Conservation (phyloP, 2,888 invertebrate genomes). For the Tetranychus piercei region DNA sequence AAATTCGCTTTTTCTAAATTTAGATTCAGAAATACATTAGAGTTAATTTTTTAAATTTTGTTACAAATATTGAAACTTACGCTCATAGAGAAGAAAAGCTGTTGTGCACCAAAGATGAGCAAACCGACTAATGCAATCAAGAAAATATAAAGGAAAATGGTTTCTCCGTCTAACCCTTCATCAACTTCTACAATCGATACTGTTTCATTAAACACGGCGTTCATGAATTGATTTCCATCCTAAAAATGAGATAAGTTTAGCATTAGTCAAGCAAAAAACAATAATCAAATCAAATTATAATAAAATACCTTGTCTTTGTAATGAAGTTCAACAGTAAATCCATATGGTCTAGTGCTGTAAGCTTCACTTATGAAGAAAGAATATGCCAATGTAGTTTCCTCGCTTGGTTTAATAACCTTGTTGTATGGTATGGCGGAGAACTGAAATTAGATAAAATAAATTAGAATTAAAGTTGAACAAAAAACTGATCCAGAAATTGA, state of each 20-base stretch:
- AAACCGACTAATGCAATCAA: slow-evolving; percentile 73
- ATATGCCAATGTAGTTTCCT: slow-evolving; percentile 86
- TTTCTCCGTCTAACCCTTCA: slow-evolving; percentile 92
- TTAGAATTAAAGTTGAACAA: not conserved
- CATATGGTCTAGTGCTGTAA: slow-evolving; percentile 92
- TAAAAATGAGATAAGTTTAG: not conserved
- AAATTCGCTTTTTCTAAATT: slow-evolving; percentile 31
- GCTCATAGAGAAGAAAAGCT: slow-evolving; percentile 60
- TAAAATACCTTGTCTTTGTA: slow-evolving; percentile 55
- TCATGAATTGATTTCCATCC: slow-evolving; percentile 22
- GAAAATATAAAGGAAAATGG: slow-evolving; percentile 91
- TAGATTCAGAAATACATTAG: slow-evolving; percentile 16
- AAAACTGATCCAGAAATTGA: slow-evolving; percentile 2
- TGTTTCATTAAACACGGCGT: slow-evolving; percentile 66
- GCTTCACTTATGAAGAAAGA: slow-evolving; percentile 84
- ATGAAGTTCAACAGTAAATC: slow-evolving; percentile 72
- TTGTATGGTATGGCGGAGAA: slow-evolving; percentile 78
- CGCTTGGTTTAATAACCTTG: slow-evolving; percentile 64
- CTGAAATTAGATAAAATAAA: slow-evolving; percentile 29
- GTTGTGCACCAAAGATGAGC: slow-evolving; percentile 63
- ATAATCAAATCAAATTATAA: not conserved
- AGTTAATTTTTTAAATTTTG: not conserved
- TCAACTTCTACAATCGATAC: slow-evolving; percentile 86
- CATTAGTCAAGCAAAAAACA: not conserved
- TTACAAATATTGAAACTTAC: slow-evolving; percentile 29